Evolutionary conservation across 2,888 invertebrate species (phyloP).

Genomic region (Eulithis testata): DNA sequence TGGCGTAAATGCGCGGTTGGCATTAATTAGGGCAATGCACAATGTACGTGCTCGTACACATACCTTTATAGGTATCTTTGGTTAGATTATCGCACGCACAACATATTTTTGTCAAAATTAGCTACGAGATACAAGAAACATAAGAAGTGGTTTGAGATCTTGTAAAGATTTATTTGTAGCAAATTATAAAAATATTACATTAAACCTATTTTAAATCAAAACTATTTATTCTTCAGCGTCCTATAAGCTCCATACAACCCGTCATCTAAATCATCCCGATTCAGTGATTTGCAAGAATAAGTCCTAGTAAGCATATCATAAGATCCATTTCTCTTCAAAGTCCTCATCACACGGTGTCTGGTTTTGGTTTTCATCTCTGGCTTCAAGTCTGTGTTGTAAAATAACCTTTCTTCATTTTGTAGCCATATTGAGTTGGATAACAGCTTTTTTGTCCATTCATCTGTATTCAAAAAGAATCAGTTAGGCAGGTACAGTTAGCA

Average conservation of each 20-base stretch:
- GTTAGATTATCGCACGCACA: no score
- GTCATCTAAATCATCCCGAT: constrained; percentile 69
- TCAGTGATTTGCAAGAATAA: constrained; percentile 70
- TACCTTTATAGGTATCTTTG: no score
- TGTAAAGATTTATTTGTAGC: not conserved
- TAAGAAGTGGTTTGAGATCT: not conserved
- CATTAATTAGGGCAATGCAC: no score
- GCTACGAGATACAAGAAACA: no score
- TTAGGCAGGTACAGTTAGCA: no score
- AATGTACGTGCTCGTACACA: no score
- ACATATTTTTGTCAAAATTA: no score
- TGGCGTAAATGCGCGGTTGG: no score
- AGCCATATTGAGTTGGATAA: constrained; percentile 89
- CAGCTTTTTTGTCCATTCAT: constrained; percentile 89
- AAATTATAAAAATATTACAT: not conserved
- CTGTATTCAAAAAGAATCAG: constrained; percentile 57
- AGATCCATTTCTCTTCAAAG: constrained; percentile 50
- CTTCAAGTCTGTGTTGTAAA: constrained; percentile 73
- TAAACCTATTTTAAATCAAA: constrained; percentile 50
- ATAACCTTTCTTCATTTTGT: constrained; percentile 85
- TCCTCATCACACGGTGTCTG: constrained; percentile 61
- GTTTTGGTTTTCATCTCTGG: constrained; percentile 59
- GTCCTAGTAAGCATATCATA: constrained; percentile 74
- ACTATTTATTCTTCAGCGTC: constrained; percentile 60
- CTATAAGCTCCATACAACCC: constrained; percentile 73